phyloP scores from a whole-genome alignment of 1,140 invertebrate genomes.

The Lasioglossum albipes region DNA sequence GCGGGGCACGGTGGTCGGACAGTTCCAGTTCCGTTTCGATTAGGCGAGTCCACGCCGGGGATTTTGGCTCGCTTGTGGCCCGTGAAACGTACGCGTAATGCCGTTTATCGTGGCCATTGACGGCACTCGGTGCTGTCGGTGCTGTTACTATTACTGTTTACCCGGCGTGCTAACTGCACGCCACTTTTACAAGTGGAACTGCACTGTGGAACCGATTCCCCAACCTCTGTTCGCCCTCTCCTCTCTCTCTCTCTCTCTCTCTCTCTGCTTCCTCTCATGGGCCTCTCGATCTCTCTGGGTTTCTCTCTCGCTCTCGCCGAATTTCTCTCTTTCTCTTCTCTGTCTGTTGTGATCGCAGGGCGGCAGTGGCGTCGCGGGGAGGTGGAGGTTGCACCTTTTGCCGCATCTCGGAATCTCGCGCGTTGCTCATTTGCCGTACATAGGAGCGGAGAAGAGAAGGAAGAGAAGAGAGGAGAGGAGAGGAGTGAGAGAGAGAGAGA shows the following conservation, averaged over 20 bases:
- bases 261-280: conserved; percentile 34
- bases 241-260: too few species aligned
- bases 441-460: conserved; percentile 45
- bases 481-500: conserved; percentile 14
- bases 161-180: conserved; percentile 55
- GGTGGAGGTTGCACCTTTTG: conserved; percentile 74
- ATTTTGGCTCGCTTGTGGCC: conserved; percentile 56
- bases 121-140: conserved; percentile 57
- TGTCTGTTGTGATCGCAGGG: conserved; percentile 64
- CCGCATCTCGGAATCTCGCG: conserved; percentile 74
- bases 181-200: conserved; percentile 50
- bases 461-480: conserved; percentile 17
- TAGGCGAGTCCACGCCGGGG: conserved; percentile 65
- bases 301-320: conserved; percentile 23
- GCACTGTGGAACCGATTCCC: conserved; percentile 26
- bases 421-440: conserved; percentile 72
- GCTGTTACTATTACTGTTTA: conserved; percentile 59
- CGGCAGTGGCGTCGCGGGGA: conserved; percentile 59
- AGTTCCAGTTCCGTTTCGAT: conserved; percentile 76
- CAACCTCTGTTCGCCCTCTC: too few species aligned
- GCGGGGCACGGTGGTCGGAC: conserved; percentile 69
- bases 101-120: conserved; percentile 62
- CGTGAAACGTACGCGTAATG: conserved; percentile 54
- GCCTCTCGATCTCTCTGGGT: conserved; percentile 40
- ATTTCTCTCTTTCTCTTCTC: conserved; percentile 46